These are phyloP conservation scores for Danio rerio DNA, from an alignment of 2,113 vertebrate species.

Conservation along the genomic window GRCz12tu NC_133179.1:6583501-6584000, in stretches of 20 bases:
- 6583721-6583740: slow-evolving; percentile 49
- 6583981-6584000: slow-evolving; percentile 60
- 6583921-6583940: slow-evolving; percentile 84
- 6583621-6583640: neutral
- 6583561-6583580: slow-evolving; percentile 12
- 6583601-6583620: neutral
- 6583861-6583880: slow-evolving; percentile 89
- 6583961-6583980: slow-evolving; percentile 33
- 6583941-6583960: slow-evolving; percentile 80
- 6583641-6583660: slow-evolving; percentile 22
- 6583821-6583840: slow-evolving; percentile 88
- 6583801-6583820: slow-evolving; percentile 86
- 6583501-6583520: no score
- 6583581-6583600: neutral
- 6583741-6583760: slow-evolving; percentile 23
- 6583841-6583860: slow-evolving; percentile 87
- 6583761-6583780: slow-evolving; percentile 52
- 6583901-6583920: slow-evolving; percentile 91
- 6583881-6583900: slow-evolving; percentile 87
- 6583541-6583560: no score
- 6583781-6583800: slow-evolving; percentile 59
- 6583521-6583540: neutral
- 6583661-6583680: slow-evolving; percentile 30
- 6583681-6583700: slow-evolving; percentile 46
- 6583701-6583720: slow-evolving; percentile 42